Evolutionary conservation across 2,888 invertebrate genomes (phyloP).

Genomic region (Thalpophila matura): DNA sequence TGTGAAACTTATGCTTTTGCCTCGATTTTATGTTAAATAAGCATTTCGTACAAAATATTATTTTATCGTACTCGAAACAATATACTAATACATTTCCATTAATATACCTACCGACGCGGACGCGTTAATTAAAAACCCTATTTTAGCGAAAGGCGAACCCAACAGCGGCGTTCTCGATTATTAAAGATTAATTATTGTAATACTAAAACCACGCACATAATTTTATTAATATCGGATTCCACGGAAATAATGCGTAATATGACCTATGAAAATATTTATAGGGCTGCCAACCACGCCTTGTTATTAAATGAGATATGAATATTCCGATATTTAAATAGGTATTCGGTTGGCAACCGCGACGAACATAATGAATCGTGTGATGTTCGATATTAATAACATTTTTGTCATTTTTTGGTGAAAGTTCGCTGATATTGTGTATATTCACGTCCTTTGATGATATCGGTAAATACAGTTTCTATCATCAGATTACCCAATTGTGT

Average conservation of each 20-base stretch:
- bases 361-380: slow-evolving; percentile 47
- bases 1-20: no score
- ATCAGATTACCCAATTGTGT: not conserved
- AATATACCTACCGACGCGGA: slow-evolving; percentile 4
- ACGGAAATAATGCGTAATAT: slow-evolving; percentile 58
- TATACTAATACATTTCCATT: slow-evolving; percentile 12
- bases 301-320: slow-evolving; percentile 59
- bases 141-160: slow-evolving; percentile 33
- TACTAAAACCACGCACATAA: slow-evolving; percentile 55
- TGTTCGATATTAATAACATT: slow-evolving; percentile 39
- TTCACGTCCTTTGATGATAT: slow-evolving; percentile 19
- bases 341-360: slow-evolving; percentile 41
- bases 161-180: slow-evolving; percentile 37
- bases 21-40: no score
- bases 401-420: slow-evolving; percentile 16
- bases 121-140: slow-evolving; percentile 44
- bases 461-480: slow-evolving; percentile 4
- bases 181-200: slow-evolving; percentile 56
- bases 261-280: slow-evolving; percentile 59
- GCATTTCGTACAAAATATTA: not conserved
- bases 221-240: slow-evolving; percentile 65
- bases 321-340: slow-evolving; percentile 55
- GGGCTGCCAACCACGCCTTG: slow-evolving; percentile 45
- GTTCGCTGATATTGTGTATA: slow-evolving; percentile 8
- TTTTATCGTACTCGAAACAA: slow-evolving; percentile 10